These are phyloP conservation scores for Thrips palmi DNA, from an alignment of 1,140 invertebrate species.

Conservation along the genomic window DNA sequence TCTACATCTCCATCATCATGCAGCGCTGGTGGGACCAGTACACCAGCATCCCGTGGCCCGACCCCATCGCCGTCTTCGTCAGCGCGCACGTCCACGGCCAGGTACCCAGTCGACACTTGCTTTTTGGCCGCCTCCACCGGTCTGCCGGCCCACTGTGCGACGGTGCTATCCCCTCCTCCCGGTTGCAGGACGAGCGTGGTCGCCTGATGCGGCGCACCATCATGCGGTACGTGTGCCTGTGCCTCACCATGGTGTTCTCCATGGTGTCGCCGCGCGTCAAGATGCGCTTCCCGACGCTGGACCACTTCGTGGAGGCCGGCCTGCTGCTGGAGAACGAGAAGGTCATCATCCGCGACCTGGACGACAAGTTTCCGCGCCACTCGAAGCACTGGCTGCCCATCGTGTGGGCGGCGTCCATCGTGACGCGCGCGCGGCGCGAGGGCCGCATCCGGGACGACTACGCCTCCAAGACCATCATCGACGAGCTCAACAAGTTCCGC, in stretches of 20 bases:
- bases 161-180: background rate
- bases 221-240: conserved; percentile 65
- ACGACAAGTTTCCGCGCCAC: conserved; percentile 65
- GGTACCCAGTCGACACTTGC: conserved; percentile 19
- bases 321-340: conserved; percentile 77
- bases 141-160: no score
- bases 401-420: conserved; percentile 79
- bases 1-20: conserved; percentile 81
- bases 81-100: conserved; percentile 53
- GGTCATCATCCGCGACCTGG: conserved; percentile 55
- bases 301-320: conserved; percentile 73
- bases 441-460: conserved; percentile 83
- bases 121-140: no score
- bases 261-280: conserved; percentile 78
- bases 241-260: conserved; percentile 59
- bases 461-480: conserved; percentile 76
- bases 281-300: conserved; percentile 76
- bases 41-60: conserved; percentile 55
- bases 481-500: conserved; percentile 75
- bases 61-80: conserved; percentile 67
- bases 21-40: conserved; percentile 88
- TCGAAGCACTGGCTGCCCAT: conserved; percentile 91
- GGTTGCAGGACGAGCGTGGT: conserved; percentile 56
- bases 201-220: conserved; percentile 74
- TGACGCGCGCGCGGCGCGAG: conserved; percentile 72